Percentiles rank a stretch among this genome's conserved stretches.
These are phyloP conservation scores for Manduca sexta DNA, from an alignment of 1,140 invertebrate species.

Conservation along the genomic window DNA sequence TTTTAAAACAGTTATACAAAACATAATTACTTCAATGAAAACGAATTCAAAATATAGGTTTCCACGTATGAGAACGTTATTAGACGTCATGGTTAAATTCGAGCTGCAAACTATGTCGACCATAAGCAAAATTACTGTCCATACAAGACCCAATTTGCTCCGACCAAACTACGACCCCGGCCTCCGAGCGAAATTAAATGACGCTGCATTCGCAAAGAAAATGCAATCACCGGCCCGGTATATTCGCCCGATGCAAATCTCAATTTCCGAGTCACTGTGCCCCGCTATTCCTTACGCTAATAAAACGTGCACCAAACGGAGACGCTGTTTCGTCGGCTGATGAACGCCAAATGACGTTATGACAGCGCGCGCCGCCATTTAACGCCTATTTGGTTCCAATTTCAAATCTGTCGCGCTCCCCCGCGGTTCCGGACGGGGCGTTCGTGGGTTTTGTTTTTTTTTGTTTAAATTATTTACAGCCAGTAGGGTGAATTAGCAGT, in stretches of 20 bases:
- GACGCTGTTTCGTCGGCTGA: conserved; percentile 68
- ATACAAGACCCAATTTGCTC: conserved; percentile 38
- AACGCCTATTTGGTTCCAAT: conserved; percentile 74
- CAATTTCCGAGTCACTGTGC: conserved; percentile 65
- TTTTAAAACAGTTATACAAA: no score
- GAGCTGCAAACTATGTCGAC: conserved; percentile 1
- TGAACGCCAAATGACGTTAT: conserved; percentile 72
- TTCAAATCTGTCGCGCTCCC: conserved; percentile 66
- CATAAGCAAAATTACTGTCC: conserved; percentile 11
- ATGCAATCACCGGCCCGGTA: conserved; percentile 63
- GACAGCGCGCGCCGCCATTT: conserved; percentile 70
- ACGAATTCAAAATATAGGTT: background rate
- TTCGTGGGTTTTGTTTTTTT: conserved; percentile 52
- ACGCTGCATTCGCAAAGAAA: conserved; percentile 66
- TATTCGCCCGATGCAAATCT: conserved; percentile 63
- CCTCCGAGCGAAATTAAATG: conserved; percentile 60
- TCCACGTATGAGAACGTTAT: no score
- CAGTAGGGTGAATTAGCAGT: no score
- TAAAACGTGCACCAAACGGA: conserved; percentile 68
- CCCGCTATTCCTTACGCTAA: conserved; percentile 71
- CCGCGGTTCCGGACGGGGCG: conserved; percentile 52
- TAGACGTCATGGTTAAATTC: background rate
- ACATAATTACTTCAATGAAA: no score
- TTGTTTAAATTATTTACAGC: conserved; percentile 5
- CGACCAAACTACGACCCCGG: conserved; percentile 39